Evolutionary conservation across 2,797 vertebrate species (phyloP).

Genomic region (Manis crassicaudata): DNA sequence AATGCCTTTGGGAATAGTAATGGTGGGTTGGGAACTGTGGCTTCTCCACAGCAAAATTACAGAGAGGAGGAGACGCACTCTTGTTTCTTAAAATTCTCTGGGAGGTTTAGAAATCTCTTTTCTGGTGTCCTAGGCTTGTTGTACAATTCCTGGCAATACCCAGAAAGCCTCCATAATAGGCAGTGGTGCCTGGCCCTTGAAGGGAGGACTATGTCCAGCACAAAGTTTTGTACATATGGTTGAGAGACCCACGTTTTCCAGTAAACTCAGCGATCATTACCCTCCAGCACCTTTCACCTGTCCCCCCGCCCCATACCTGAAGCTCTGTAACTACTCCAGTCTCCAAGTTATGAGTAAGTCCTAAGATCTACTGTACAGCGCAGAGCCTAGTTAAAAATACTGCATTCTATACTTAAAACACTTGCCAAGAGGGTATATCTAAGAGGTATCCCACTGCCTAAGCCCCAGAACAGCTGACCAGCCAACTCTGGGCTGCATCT

Average conservation of each 20-base stretch:
- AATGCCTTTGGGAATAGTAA: background rate
- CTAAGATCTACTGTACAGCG: no score
- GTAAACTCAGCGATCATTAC: background rate
- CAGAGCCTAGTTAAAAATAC: no score
- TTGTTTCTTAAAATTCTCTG: background rate
- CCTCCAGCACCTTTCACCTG: background rate
- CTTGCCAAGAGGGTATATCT: no score
- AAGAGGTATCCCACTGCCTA: background rate
- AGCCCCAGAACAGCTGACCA: background rate
- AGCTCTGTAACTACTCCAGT: background rate
- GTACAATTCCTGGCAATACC: background rate
- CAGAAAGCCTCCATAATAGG: background rate
- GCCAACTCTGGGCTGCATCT: accelerated
- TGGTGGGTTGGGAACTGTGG: background rate
- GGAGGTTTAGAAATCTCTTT: background rate
- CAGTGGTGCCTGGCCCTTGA: background rate
- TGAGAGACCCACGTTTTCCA: background rate
- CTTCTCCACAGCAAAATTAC: background rate
- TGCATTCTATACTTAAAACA: no score
- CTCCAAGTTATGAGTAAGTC: no score
- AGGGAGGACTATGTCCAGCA: accelerated
- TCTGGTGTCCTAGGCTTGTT: background rate
- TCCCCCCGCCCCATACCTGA: accelerated
- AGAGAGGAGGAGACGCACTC: background rate
- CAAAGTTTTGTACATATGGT: background rate